Evolutionary conservation across 2,113 vertebrate species (phyloP).

Genomic region (Gymnocephalus cernua): DNA sequence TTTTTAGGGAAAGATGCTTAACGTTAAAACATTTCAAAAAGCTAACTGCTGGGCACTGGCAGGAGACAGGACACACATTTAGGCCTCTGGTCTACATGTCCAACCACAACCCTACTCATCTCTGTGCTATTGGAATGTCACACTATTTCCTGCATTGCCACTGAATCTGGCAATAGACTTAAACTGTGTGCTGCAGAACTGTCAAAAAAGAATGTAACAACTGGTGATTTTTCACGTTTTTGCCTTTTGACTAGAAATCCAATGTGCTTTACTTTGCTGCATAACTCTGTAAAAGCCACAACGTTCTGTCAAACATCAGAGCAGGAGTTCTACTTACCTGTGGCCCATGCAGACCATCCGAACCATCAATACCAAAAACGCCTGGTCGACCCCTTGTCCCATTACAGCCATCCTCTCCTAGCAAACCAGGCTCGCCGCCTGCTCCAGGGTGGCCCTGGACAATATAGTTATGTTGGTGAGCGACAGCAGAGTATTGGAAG

Average conservation of each 20-base stretch:
- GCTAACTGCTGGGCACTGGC: not conserved
- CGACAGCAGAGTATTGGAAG: not conserved
- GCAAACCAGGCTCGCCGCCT: constrained; percentile 85
- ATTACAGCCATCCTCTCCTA: constrained; percentile 79
- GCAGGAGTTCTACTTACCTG: constrained; percentile 73
- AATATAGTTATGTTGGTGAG: not conserved
- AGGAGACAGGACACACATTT: not conserved
- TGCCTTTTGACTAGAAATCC: not conserved
- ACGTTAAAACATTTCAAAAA: not conserved
- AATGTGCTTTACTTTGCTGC: not conserved
- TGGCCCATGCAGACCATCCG: constrained; percentile 50
- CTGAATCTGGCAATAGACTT: not conserved
- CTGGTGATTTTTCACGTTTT: not conserved
- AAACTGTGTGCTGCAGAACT: not conserved
- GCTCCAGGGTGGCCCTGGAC: constrained; percentile 87
- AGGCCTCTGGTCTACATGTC: not conserved
- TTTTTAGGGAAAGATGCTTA: not conserved
- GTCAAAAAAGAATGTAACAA: not conserved
- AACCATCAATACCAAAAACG: constrained; percentile 66
- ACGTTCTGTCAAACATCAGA: not conserved
- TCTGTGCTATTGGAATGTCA: not conserved
- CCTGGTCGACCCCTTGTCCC: constrained; percentile 81
- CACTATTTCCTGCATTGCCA: not conserved
- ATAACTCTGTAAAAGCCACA: not conserved
- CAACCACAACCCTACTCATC: not conserved